These are phyloP conservation scores for Drosophila kepulauana DNA, from an alignment of 1,140 invertebrate genomes.

Conservation along the genomic window DNA sequence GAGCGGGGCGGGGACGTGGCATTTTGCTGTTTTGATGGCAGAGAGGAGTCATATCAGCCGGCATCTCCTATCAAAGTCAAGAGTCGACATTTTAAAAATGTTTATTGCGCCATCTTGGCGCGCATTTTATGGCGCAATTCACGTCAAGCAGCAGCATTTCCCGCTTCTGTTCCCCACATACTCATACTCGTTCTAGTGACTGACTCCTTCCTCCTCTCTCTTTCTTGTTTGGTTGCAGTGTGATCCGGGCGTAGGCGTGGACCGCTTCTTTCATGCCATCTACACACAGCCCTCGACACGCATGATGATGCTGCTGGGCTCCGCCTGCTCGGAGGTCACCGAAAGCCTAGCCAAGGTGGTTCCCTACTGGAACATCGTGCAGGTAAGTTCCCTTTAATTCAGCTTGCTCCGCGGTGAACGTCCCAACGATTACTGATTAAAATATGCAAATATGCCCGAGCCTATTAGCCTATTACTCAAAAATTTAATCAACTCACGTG, in stretches of 20 bases:
- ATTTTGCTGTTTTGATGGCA: conserved; percentile 58
- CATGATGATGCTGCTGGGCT: conserved; percentile 93
- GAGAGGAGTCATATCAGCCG: conserved; percentile 45
- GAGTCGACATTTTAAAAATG: conserved; percentile 79
- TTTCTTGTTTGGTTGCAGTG: conserved; percentile 87
- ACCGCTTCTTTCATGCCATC: conserved; percentile 96
- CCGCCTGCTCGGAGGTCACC: conserved; percentile 95
- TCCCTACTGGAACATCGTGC: conserved; percentile 95
- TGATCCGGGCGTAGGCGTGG: conserved; percentile 94
- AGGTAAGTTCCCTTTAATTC: conserved; percentile 87
- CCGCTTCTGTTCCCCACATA: conserved; percentile 5
- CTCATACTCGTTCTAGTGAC: background rate
- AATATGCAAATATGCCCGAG: conserved; percentile 48
- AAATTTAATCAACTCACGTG: conserved; percentile 83
- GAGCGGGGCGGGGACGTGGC: background rate
- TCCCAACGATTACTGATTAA: conserved; percentile 38
- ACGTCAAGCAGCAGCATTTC: conserved; percentile 35
- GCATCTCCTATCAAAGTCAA: conserved; percentile 70
- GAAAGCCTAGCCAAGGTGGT: conserved; percentile 95
- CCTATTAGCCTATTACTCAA: conserved; percentile 66
- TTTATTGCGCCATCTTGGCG: conserved; percentile 77
- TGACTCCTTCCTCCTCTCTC: background rate
- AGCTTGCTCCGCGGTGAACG: background rate
- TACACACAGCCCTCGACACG: conserved; percentile 90
- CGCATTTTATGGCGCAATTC: conserved; percentile 62